Evolutionary conservation across 1,140 invertebrate species (phyloP), one percentile per base, ranked within the genome.

Genomic region (Panonychus citri): DNA sequence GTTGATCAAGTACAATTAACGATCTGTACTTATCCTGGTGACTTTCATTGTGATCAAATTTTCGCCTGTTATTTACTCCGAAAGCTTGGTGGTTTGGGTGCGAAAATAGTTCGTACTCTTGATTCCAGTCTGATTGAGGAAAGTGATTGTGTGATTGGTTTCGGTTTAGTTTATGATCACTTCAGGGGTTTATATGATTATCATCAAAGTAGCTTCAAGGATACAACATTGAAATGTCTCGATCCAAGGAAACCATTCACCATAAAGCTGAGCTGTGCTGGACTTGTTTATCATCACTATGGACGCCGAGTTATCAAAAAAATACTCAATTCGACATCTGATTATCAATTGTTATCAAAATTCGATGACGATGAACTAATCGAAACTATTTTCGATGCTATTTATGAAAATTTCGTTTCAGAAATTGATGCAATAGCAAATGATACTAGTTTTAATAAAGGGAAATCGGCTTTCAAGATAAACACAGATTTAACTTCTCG

Each of bases 351-450:
- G n/a, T n/a, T n/a, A n/a, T n/a, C n/a, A n/a, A n/a, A n/a, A n/a
- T n/a, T 59, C 26, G 60, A 70, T 60, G 65, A 71, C 25, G 62
- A 71, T 42, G 68, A 72, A 52, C 66, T 1, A 63, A 69, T 59
- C 65, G 77, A 76, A 55, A 63, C 70, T 10, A 69, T 93, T 19
- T 95, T 78, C 66, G 74, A 79, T 56, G 81, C 82, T 67, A 73
- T 97, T 0, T 98, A 98, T 71, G 78, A 87, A 57, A 76, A 76
- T 53, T 85, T 98, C 57, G 79, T 98, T 21, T 78, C 86, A 73
- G 91, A 95, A 76, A 76, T 98, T 57, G 94, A 98, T 74, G 91
- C 80, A 5, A 84, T 95, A 57, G 94, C 98, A 69, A 98, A 98
- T 75, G 93, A 93, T 17, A 37, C 57, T 30, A 30, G 15, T 10